These are phyloP conservation scores for Aphidius gifuensis DNA, from an alignment of 1,140 invertebrate species.

Conservation along the genomic window DNA sequence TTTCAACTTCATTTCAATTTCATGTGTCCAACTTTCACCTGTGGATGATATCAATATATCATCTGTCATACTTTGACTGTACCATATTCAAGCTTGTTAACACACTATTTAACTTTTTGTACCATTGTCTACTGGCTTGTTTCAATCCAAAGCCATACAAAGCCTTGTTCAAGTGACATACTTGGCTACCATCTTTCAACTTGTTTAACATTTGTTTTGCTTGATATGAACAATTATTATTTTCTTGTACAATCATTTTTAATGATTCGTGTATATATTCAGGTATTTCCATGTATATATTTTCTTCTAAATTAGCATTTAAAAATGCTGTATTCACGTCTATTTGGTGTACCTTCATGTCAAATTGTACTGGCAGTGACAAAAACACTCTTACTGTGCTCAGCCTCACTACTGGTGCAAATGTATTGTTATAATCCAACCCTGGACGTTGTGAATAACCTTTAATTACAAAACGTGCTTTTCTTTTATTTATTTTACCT, in stretches of 20 bases:
- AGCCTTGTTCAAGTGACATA: constrained; percentile 29
- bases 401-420: constrained; percentile 29
- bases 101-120: constrained; percentile 1
- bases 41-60: constrained; percentile 20
- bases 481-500: constrained; percentile 23
- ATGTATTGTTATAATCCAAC: constrained; percentile 36
- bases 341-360: constrained; percentile 31
- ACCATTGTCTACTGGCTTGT: constrained; percentile 29
- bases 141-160: constrained; percentile 41
- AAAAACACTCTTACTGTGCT: constrained; percentile 26
- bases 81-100: neutral
- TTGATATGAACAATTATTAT: neutral
- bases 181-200: constrained; percentile 18
- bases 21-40: constrained; percentile 8
- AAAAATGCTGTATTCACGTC: constrained; percentile 32
- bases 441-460: constrained; percentile 30
- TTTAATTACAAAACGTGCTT: constrained; percentile 38
- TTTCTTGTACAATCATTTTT: neutral
- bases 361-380: constrained; percentile 17
- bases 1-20: constrained; percentile 15
- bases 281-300: constrained; percentile 27
- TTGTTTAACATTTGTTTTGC: constrained; percentile 15
- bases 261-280: constrained; percentile 19
- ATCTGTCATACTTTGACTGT: constrained; percentile 9
- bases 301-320: constrained; percentile 26